Conservation (phyloP, 35 echinoderm and acorn worm genomes). For the Heliocidaris tuberculata region DNA sequence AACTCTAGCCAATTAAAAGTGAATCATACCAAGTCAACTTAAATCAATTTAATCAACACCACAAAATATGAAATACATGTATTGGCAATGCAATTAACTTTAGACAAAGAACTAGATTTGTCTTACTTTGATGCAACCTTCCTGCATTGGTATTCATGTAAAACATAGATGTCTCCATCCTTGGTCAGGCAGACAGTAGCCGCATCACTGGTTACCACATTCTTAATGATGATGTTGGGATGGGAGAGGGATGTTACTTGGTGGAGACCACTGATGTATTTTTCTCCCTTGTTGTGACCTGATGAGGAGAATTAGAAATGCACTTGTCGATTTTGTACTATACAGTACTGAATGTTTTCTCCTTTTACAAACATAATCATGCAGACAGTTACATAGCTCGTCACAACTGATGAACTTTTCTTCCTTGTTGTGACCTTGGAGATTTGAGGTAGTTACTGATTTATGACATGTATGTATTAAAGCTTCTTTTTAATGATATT, state of each 20-base stretch:
- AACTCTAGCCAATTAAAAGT: too few relatives aligned
- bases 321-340: neutral
- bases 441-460: too few relatives aligned
- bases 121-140: conserved; percentile 97
- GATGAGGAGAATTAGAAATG: neutral
- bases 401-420: neutral
- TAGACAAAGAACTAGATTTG: neutral
- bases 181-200: conserved; percentile 83
- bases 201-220: conserved; percentile 81
- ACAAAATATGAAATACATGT: too few relatives aligned
- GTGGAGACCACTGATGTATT: conserved; percentile 57
- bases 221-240: conserved; percentile 67
- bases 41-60: too few relatives aligned
- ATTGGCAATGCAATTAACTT: too few relatives aligned
- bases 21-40: too few relatives aligned
- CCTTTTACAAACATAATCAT: neutral
- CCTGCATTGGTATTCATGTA: conserved; percentile 92
- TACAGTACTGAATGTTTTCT: neutral
- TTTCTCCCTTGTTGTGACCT: conserved; percentile 84
- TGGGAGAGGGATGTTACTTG: conserved; percentile 90
- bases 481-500: too few relatives aligned
- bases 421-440: neutral
- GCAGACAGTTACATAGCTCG: neutral
- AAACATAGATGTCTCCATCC: conserved; percentile 85
- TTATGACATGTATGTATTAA: too few relatives aligned